Conservation (phyloP, 2,113 vertebrate genomes). For the Heptranchias perlo region DNA sequence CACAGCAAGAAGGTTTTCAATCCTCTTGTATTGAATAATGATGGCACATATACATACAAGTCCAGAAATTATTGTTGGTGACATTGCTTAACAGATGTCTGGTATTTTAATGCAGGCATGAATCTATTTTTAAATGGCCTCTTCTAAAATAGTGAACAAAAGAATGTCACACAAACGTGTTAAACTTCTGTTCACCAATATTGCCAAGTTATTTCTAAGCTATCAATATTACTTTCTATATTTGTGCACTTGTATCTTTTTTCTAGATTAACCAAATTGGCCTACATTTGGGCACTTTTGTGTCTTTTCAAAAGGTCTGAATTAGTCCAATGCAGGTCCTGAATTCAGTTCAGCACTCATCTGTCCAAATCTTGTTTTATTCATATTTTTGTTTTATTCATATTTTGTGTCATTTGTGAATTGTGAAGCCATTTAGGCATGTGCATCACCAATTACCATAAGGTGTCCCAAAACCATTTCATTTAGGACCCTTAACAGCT, state of each 20-base stretch:
- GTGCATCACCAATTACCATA: background rate
- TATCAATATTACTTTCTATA: background rate
- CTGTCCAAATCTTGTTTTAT: constrained; percentile 7
- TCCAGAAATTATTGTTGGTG: background rate
- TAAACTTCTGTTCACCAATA: background rate
- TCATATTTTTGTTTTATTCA: no score
- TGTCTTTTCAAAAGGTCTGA: background rate
- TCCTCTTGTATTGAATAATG: background rate
- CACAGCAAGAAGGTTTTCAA: background rate
- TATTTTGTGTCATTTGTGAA: constrained; percentile 28
- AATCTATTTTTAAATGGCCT: background rate
- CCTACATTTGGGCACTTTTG: background rate
- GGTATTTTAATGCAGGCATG: background rate
- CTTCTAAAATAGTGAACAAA: background rate
- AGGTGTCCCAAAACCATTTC: constrained; percentile 21
- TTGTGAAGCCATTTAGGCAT: constrained; percentile 3
- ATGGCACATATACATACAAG: background rate
- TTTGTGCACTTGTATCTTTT: background rate
- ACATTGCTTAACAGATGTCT: background rate
- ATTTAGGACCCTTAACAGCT: constrained; percentile 30
- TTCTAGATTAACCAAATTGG: background rate
- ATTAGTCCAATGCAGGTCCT: background rate
- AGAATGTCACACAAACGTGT: background rate
- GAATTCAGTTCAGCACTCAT: background rate
- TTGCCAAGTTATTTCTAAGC: background rate